Evolutionary conservation across 1,140 invertebrate species (phyloP).

Genomic region (Propsilocerus akamusi): DNA sequence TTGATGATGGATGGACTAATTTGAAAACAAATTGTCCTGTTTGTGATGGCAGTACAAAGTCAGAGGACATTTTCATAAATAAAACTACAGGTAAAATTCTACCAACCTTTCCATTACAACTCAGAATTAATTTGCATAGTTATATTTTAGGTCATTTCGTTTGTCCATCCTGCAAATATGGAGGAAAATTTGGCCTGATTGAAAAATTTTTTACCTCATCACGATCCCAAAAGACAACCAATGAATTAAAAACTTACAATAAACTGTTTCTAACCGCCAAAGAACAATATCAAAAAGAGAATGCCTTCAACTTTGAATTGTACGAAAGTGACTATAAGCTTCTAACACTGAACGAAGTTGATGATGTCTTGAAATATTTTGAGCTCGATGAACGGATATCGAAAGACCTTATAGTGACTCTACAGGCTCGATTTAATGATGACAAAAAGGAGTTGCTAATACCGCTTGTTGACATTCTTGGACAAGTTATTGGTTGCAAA

Average conservation of each 20-base stretch:
- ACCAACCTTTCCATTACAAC: constrained; percentile 5
- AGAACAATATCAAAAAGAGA: constrained; percentile 16
- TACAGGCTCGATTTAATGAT: constrained; percentile 19
- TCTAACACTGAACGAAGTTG: constrained; percentile 23
- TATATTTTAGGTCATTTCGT: constrained; percentile 36
- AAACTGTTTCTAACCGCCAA: constrained; percentile 18
- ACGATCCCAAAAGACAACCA: constrained; percentile 21
- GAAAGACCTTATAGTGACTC: constrained; percentile 6
- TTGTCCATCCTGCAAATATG: constrained; percentile 37
- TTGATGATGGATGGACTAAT: constrained; percentile 38
- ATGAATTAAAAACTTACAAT: constrained; percentile 18
- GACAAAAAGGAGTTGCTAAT: constrained; percentile 35
- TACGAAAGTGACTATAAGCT: constrained; percentile 17
- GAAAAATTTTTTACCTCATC: constrained; percentile 27
- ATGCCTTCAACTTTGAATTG: constrained; percentile 26
- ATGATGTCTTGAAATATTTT: constrained; percentile 26
- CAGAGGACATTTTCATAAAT: constrained; percentile 35
- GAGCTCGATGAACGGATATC: constrained; percentile 25
- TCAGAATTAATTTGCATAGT: constrained; percentile 5
- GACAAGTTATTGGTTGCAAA: constrained; percentile 41
- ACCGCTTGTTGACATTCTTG: constrained; percentile 36
- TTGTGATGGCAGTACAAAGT: constrained; percentile 19
- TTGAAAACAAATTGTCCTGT: constrained; percentile 33
- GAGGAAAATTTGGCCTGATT: constrained; percentile 34
- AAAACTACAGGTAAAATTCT: constrained; percentile 36